phyloP scores from a whole-genome alignment of 2,888 invertebrate species.

The Meghimatium bilineatum region DNA sequence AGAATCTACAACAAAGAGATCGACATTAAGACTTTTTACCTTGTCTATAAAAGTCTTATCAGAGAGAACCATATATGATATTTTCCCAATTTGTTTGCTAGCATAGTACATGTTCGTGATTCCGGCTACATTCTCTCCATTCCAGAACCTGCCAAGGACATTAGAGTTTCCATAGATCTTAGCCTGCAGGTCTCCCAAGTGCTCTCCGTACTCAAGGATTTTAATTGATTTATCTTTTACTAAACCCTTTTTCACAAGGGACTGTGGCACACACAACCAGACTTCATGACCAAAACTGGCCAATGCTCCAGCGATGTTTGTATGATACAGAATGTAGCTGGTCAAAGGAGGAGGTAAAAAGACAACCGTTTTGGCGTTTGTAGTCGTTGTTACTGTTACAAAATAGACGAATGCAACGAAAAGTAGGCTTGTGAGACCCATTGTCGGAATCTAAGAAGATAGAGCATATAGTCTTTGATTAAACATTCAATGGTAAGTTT shows the following conservation, averaged over 20 bases:
- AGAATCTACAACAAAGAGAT: slow-evolving; percentile 49
- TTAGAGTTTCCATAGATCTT: background rate
- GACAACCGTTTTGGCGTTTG: slow-evolving; percentile 36
- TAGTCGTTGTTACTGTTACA: background rate
- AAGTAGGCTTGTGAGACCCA: background rate
- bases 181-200: background rate
- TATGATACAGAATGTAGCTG: slow-evolving; percentile 42
- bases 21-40: slow-evolving; percentile 42
- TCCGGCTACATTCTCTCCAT: background rate
- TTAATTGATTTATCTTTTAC: slow-evolving; percentile 9
- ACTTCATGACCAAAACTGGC: slow-evolving; percentile 42
- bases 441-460: background rate
- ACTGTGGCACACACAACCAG: slow-evolving; percentile 16
- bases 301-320: slow-evolving; percentile 38
- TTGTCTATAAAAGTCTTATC: slow-evolving; percentile 37
- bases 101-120: background rate
- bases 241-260: background rate
- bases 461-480: no score
- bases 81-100: background rate
- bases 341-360: slow-evolving; percentile 24
- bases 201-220: slow-evolving; percentile 16
- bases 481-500: no score
- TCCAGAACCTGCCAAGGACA: slow-evolving; percentile 2
- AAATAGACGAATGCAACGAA: background rate
- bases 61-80: background rate